Evolutionary conservation across 1,140 invertebrate species (phyloP).

Genomic region (Leptopilina boulardi): DNA sequence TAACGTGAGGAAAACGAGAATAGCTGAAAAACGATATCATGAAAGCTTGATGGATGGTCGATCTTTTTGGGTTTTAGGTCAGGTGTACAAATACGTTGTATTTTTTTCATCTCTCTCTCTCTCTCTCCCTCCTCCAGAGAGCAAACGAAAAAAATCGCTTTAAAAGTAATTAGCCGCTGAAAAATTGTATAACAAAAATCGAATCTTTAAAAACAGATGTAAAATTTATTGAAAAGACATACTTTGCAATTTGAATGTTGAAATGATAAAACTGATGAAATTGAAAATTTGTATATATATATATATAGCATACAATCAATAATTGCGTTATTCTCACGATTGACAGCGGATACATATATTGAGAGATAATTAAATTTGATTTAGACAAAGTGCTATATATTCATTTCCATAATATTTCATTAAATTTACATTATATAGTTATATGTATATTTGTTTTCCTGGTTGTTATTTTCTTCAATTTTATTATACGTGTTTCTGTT

Average conservation of each 20-base stretch:
- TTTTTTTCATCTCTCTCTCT: neutral
- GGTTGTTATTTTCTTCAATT: too few relatives aligned
- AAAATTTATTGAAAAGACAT: neutral
- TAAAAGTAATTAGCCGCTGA: neutral
- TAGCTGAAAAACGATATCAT: conserved; percentile 23
- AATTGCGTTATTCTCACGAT: too few relatives aligned
- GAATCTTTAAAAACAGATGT: neutral
- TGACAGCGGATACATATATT: too few relatives aligned
- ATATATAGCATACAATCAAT: too few relatives aligned
- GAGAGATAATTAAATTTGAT: too few relatives aligned
- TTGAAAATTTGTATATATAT: neutral
- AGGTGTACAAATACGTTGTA: neutral
- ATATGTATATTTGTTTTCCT: too few relatives aligned
- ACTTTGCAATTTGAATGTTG: too few relatives aligned
- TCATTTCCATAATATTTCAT: too few relatives aligned
- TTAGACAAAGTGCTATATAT: too few relatives aligned
- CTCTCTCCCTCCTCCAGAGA: too few relatives aligned
- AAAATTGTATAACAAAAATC: neutral
- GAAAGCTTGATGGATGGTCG: conserved; percentile 20
- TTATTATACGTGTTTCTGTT: too few relatives aligned
- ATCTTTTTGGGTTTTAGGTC: conserved; percentile 14
- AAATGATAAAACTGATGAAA: neutral
- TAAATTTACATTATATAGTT: too few relatives aligned
- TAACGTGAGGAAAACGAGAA: conserved; percentile 29
- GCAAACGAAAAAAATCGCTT: neutral